Evolutionary conservation across 2,888 invertebrate species (phyloP).

Genomic region (Amphimallon solstitiale): DNA sequence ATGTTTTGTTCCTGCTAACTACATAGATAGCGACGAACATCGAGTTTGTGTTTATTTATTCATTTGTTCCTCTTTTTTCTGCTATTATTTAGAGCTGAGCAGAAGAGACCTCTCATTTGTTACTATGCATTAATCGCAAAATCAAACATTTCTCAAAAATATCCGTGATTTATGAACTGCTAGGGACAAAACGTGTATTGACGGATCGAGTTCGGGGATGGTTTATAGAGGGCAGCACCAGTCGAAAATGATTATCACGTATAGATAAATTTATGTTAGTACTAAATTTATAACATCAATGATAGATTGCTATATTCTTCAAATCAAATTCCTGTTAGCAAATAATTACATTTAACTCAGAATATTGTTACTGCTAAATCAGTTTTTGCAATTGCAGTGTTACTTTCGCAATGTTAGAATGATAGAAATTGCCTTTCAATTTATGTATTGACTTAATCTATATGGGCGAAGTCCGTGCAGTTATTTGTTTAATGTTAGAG

Average conservation of each 20-base stretch:
- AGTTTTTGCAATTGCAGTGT: too few relatives aligned
- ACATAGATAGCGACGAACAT: too few relatives aligned
- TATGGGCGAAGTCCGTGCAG: too few relatives aligned
- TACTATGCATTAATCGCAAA: conserved; percentile 25
- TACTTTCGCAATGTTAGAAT: too few relatives aligned
- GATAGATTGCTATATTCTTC: background rate
- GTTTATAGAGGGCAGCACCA: background rate
- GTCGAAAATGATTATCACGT: conserved; percentile 26
- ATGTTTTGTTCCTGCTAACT: conserved; percentile 34
- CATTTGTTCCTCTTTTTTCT: background rate
- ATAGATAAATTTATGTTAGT: conserved; percentile 16
- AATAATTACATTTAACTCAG: too few relatives aligned
- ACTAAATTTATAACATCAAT: conserved; percentile 16
- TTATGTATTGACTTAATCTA: too few relatives aligned
- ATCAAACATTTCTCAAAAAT: conserved; percentile 37
- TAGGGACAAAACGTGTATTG: background rate
- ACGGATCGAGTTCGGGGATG: conserved; percentile 10
- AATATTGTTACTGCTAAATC: too few relatives aligned
- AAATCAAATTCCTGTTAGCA: too few relatives aligned
- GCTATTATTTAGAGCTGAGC: background rate
- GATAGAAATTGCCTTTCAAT: too few relatives aligned
- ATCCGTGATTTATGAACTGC: conserved; percentile 29
- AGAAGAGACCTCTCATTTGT: background rate
- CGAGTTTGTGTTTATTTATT: conserved; percentile 20
- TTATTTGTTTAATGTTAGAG: too few relatives aligned